These are phyloP conservation scores for Babylonia areolata DNA, from an alignment of 1,140 invertebrate species.

Conservation along the genomic window DNA sequence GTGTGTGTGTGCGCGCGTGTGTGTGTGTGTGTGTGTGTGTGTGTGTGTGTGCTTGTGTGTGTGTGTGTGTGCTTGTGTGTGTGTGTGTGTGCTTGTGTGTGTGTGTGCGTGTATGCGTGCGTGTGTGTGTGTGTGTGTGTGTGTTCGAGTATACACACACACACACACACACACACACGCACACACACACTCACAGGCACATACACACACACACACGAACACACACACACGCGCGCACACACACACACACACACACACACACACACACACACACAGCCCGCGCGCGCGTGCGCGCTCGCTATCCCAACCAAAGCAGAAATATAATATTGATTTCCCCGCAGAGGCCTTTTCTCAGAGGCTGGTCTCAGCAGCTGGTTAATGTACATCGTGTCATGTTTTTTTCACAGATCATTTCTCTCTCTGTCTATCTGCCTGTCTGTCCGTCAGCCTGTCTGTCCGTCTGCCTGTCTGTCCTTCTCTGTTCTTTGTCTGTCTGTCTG, in stretches of 20 bases:
- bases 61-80: background rate
- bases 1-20: background rate
- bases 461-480: no score
- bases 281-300: background rate
- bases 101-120: background rate
- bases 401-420: no score
- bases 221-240: background rate
- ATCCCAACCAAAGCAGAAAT: no score
- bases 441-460: no score
- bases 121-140: constrained; percentile 2
- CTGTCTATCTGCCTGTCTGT: no score
- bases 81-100: background rate
- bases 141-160: background rate
- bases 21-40: constrained; percentile 11
- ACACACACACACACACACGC: background rate
- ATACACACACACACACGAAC: background rate
- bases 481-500: no score
- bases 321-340: no score
- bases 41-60: background rate
- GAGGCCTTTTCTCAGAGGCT: no score
- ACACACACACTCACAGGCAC: background rate
- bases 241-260: background rate
- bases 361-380: no score
- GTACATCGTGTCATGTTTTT: no score
- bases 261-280: background rate